phyloP scores from a whole-genome alignment of 2,888 invertebrate genomes.

The Thymelicus acteon region DNA sequence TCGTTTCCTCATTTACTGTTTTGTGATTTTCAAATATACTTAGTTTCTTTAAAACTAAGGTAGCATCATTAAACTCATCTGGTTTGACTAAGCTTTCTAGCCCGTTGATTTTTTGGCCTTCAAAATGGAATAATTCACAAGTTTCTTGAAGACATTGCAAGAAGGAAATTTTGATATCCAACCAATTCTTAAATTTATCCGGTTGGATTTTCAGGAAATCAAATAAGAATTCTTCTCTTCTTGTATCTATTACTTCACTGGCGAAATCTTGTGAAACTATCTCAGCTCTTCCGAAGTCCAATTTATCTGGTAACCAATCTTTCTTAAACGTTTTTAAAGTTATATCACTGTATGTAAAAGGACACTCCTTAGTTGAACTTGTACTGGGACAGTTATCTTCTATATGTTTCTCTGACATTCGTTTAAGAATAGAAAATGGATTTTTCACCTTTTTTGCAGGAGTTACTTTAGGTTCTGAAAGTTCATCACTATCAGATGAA shows the following conservation, averaged over 20 bases:
- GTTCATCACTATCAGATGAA: slow-evolving; percentile 64
- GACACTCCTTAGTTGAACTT: slow-evolving; percentile 33
- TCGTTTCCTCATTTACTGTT: slow-evolving; percentile 47
- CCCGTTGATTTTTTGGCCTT: slow-evolving; percentile 40
- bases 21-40: slow-evolving; percentile 62
- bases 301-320: slow-evolving; percentile 62
- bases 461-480: slow-evolving; percentile 50
- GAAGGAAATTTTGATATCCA: slow-evolving; percentile 66
- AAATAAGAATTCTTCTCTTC: slow-evolving; percentile 59
- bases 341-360: slow-evolving; percentile 37
- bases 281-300: slow-evolving; percentile 71
- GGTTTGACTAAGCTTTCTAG: slow-evolving; percentile 53
- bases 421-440: slow-evolving; percentile 70
- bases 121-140: slow-evolving; percentile 51
- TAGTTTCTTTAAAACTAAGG: slow-evolving; percentile 62
- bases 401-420: slow-evolving; percentile 53
- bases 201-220: slow-evolving; percentile 59
- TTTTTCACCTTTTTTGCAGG: slow-evolving; percentile 64
- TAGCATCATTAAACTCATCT: slow-evolving; percentile 62
- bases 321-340: slow-evolving; percentile 52
- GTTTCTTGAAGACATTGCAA: slow-evolving; percentile 59
- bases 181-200: slow-evolving; percentile 60
- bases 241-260: slow-evolving; percentile 49
- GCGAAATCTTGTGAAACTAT: slow-evolving; percentile 49
- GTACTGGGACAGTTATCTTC: slow-evolving; percentile 32